Conservation (phyloP, 1,140 invertebrate genomes). For the Diachasma alloeum region DNA sequence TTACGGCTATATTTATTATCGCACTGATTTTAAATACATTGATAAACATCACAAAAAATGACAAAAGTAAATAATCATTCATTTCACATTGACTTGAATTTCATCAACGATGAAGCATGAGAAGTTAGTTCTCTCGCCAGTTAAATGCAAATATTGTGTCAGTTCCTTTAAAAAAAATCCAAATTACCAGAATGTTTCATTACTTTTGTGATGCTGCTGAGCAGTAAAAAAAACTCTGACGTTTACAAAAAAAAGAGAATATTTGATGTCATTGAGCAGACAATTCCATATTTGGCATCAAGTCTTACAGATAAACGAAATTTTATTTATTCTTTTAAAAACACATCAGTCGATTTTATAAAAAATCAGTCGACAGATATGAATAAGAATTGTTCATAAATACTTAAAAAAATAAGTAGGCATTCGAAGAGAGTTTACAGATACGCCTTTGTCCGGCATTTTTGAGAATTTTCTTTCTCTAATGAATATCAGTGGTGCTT, state of each 20-base stretch:
- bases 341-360: background rate
- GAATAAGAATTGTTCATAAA: background rate
- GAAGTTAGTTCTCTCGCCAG: background rate
- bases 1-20: background rate
- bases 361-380: constrained; percentile 8
- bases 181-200: background rate
- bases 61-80: background rate
- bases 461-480: background rate
- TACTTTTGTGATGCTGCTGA: background rate
- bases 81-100: background rate
- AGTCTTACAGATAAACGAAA: background rate
- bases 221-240: background rate
- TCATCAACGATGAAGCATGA: background rate
- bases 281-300: background rate
- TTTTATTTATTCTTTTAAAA: background rate
- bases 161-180: background rate
- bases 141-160: background rate
- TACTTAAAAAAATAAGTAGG: constrained; percentile 7
- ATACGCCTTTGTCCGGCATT: background rate
- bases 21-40: background rate
- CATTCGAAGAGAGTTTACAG: background rate
- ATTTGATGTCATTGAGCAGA: background rate
- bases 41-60: background rate
- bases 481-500: background rate
- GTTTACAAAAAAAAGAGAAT: background rate